Base-by-base conservation (phyloP, 2,888 invertebrate species). In the Coelopa pilipes region DNA sequence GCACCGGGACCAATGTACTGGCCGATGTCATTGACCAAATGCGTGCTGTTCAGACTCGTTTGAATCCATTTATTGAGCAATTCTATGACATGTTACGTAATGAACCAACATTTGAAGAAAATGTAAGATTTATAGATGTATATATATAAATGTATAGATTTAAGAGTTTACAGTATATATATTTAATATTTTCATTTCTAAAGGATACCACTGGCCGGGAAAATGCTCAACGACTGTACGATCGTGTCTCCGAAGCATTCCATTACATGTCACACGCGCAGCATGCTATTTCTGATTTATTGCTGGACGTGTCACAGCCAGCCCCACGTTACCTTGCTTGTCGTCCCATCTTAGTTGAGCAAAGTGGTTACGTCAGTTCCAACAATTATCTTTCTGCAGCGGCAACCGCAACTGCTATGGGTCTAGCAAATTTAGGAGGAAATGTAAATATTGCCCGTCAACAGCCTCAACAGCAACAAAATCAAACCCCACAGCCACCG, bases 221-320 rank as follows among this genome's bases (percentile, higher is more conserved):
- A 63, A 88, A 89, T 76, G 90, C 90, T 4, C 95, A 95, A 85
- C 90, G 91, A 15, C 88, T 92, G 57, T 92, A 93, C 77, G 93
- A 93, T 82, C 89, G 93, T 70, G 92, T 95, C 0, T 92, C 94
- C 0, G 94, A 95, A 85, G 90, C 93, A 34, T 89, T 96, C 82
- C 98, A 98, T 85, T 93, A 92, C 79, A 89, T 97, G 80, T 92
- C 96, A 1, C 98, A 98, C 83, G 94, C 94, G 1, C 95, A 94
- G 86, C 98, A 98, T 84, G 93, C 94, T 0, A 89, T 96, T 65
- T 96, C 96, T 81, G 97, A 98, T 84, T 90, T 97, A 66, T 93
- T 92, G 85, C 90, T 94, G 65, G 91, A 94, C 81, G 90, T 93
- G 76, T 89, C 90, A 47, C 90, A 90, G 78, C 88, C 90, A 7